Evolutionary conservation across 2,797 vertebrate species (phyloP).

Genomic region (Micropoecilia bifurca): DNA sequence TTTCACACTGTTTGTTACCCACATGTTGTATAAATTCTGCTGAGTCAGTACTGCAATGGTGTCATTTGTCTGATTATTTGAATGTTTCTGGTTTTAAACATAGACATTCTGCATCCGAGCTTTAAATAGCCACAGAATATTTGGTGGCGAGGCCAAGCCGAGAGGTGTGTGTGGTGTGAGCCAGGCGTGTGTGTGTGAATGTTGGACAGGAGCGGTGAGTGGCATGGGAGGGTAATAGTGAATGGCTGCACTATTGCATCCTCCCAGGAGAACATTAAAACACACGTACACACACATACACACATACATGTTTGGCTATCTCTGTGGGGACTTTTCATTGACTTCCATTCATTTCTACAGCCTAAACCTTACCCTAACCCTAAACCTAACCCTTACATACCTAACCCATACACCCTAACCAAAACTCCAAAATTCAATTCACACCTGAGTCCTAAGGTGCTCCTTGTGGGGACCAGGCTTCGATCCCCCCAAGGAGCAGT

Average conservation of each 20-base stretch:
- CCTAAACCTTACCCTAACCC: no score
- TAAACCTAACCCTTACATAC: no score
- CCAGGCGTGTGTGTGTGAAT: slow-evolving; percentile 39
- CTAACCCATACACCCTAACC: no score
- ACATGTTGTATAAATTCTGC: background rate
- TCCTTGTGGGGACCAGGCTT: no score
- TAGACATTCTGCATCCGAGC: slow-evolving; percentile 65
- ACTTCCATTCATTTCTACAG: no score
- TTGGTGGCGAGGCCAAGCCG: slow-evolving; percentile 69
- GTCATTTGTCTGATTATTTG: slow-evolving; percentile 66
- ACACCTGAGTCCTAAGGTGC: no score
- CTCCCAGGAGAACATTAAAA: slow-evolving; percentile 73
- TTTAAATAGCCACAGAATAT: slow-evolving; percentile 80
- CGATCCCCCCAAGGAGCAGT: no score
- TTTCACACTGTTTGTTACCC: slow-evolving; percentile 4
- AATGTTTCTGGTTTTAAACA: slow-evolving; percentile 60
- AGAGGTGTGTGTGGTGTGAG: slow-evolving; percentile 56
- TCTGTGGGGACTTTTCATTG: no score
- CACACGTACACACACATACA: slow-evolving; percentile 43
- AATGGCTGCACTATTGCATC: slow-evolving; percentile 79
- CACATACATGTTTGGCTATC: slow-evolving; percentile 11
- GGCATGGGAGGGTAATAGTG: slow-evolving; percentile 65
- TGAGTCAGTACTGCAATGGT: slow-evolving; percentile 5
- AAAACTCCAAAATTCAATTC: no score
- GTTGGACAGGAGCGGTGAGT: slow-evolving; percentile 54